Base-by-base conservation (phyloP, 2,113 vertebrate species). In the Epinephelus fuscoguttatus region DNA sequence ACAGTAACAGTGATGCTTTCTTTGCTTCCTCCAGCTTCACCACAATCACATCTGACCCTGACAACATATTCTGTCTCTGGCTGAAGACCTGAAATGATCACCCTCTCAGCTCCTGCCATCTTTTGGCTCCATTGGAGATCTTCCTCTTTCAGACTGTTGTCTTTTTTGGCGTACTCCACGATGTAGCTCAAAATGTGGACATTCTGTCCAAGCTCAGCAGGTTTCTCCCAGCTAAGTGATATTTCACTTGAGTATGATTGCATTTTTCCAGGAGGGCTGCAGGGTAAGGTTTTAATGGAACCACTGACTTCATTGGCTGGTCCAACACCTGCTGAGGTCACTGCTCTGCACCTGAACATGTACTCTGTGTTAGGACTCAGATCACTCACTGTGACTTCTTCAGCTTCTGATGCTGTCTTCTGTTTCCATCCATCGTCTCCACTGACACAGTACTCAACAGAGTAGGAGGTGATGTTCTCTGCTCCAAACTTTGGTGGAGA, bases 31-130 rank as follows among this genome's bases (percentile, higher is more conserved):
- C 33, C 33, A 37, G 33, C 33, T 8, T 33, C 75, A 21, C 87
- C 87, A 80, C 90, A 91, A 27, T 89, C 87, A 85, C 87, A 84
- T 37, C 33, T 69, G 84, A 91, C n/a, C 62, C 80, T 89, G 62
- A 89, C 74, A 6, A 49, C 59, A 37, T 37, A 37, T 37, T 37
- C 33, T 37, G 33, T 37, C 33, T 37, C 33, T 37, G 33, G 33
- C 33, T 37, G 33, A 71, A 84, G 70, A 6, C 25, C 82, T 63
- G 82, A 64, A 23, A 80, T 63, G 4, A 57, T 55, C 6, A 5
- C 11, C 21, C 47, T 57, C 2, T 84, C 42, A 52, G 18, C 30
- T 19, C 3, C 2, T 5, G 52, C 8, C n/a, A 7, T 62, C 6
- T 21, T 70, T 33, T 60, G 64, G 0, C 55, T 80, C 83, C 83